Conservation (phyloP, 2,113 vertebrate species). For the Sminthopsis crassicaudata region DNA sequence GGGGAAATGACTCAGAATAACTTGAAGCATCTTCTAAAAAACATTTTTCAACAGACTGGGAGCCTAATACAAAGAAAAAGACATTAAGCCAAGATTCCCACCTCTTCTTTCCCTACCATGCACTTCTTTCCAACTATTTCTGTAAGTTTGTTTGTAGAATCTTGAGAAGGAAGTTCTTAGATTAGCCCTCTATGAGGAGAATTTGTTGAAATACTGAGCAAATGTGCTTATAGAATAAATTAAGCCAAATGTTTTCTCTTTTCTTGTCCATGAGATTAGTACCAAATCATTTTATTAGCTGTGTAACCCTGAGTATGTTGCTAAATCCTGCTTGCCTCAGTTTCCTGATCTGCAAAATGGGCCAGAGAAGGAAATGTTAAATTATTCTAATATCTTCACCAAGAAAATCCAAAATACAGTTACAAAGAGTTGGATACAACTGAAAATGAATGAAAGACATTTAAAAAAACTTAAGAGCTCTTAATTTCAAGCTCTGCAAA, state of each 20-base stretch:
- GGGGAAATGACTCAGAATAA: background rate
- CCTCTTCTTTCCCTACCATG: background rate
- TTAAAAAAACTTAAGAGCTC: background rate
- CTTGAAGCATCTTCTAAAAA: background rate
- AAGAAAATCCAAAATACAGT: background rate
- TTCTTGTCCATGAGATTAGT: background rate
- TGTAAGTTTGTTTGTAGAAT: background rate
- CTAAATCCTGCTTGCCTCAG: background rate
- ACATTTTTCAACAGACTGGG: background rate
- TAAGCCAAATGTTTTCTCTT: background rate
- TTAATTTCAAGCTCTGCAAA: background rate
- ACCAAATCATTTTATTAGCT: background rate
- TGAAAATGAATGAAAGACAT: background rate
- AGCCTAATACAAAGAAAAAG: background rate
- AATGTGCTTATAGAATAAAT: background rate
- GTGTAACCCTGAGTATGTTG: background rate
- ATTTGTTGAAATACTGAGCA: background rate
- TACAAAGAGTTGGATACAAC: background rate
- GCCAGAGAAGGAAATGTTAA: background rate
- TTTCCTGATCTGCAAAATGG: background rate
- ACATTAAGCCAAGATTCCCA: background rate
- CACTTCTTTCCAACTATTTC: background rate
- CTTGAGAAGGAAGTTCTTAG: background rate
- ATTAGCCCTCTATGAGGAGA: background rate
- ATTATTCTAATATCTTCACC: background rate